Conservation (phyloP, 2,888 invertebrate species). For the Nemoura dubitans region DNA sequence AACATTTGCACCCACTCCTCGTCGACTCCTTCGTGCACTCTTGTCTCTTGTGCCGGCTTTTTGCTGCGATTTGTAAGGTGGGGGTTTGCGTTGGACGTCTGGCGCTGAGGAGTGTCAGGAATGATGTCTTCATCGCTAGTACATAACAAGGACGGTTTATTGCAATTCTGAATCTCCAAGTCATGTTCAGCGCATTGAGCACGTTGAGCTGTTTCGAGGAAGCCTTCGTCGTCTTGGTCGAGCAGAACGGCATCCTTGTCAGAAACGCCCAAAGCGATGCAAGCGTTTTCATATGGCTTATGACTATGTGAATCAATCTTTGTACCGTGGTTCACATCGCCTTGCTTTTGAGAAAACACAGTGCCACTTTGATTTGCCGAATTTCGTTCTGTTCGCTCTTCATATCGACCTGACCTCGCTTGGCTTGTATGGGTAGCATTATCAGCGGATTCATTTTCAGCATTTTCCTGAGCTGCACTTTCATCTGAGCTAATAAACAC, state of each 20-base stretch:
- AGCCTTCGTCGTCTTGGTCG: no score
- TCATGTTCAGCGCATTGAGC: neutral
- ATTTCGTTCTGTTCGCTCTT: neutral
- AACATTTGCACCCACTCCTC: conserved; percentile 51
- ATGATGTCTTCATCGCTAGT: neutral
- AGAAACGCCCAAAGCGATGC: neutral
- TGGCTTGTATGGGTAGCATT: neutral
- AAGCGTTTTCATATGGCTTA: neutral
- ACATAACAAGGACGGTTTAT: neutral
- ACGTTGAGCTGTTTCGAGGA: neutral
- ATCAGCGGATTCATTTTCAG: neutral
- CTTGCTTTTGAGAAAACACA: neutral
- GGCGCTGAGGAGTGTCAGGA: neutral
- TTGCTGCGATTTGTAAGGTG: neutral
- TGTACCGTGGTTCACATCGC: neutral
- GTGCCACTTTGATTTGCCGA: neutral
- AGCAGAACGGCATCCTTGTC: no score
- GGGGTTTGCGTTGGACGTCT: neutral
- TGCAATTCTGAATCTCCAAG: neutral
- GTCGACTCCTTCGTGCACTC: neutral
- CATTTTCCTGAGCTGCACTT: neutral
- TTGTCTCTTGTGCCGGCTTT: neutral
- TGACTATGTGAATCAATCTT: neutral
- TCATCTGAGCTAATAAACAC: neutral
- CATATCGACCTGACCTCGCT: neutral